Evolutionary conservation across 2,888 invertebrate genomes (phyloP).

Genomic region (Gandaritis pyraliata): DNA sequence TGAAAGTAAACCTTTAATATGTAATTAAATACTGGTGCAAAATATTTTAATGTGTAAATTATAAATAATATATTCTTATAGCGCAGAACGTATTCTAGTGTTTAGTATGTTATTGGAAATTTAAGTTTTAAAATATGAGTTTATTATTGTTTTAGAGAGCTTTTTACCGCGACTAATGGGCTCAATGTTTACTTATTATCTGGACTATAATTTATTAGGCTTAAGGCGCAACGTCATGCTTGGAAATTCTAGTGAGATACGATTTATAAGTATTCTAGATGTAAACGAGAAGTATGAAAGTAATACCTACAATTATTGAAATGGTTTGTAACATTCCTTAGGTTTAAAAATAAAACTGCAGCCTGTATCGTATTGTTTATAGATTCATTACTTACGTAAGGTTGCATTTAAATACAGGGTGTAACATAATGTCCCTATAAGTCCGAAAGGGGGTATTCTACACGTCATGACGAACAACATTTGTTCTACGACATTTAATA

Average conservation of each 20-base stretch:
- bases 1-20: conserved; percentile 11
- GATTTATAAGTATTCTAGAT: conserved; percentile 55
- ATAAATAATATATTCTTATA: conserved; percentile 54
- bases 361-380: not conserved
- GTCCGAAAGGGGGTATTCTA: too few relatives aligned
- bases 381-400: not conserved
- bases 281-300: conserved; percentile 14
- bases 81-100: conserved; percentile 45
- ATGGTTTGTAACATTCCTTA: conserved; percentile 26
- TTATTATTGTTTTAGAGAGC: conserved; percentile 45
- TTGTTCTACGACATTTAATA: too few relatives aligned
- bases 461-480: too few relatives aligned
- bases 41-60: conserved; percentile 28
- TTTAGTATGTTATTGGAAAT: conserved; percentile 46
- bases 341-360: conserved; percentile 1
- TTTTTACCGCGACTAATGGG: conserved; percentile 40
- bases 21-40: conserved; percentile 25
- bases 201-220: conserved; percentile 44
- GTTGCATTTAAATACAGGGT: too few relatives aligned
- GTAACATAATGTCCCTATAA: too few relatives aligned
- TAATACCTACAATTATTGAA: conserved; percentile 7
- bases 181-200: conserved; percentile 46
- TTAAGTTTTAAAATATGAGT: conserved; percentile 43
- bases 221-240: conserved; percentile 57
- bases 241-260: conserved; percentile 57